phyloP scores from a whole-genome alignment of 2,888 invertebrate species.

The Drosophila rubida region DNA sequence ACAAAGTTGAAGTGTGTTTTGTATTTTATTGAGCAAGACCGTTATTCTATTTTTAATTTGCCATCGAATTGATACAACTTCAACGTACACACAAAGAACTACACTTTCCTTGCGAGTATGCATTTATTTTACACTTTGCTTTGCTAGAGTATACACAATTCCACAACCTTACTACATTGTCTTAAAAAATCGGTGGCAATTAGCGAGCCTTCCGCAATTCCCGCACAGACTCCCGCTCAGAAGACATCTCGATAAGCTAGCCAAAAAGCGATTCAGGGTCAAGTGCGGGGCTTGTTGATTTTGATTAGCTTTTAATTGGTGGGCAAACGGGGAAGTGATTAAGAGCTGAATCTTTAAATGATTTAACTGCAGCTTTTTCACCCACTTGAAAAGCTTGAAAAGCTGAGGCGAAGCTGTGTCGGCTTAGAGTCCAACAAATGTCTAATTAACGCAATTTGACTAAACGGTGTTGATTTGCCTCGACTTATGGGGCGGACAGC shows the following conservation, averaged over 20 bases:
- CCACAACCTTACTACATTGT: neutral
- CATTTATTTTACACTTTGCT: no score
- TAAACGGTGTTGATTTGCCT: constrained; percentile 36
- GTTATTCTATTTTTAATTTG: no score
- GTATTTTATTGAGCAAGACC: no score
- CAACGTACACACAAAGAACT: no score
- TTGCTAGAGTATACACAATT: neutral
- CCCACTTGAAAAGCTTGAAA: constrained; percentile 13
- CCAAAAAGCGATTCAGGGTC: constrained; percentile 24
- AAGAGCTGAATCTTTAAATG: constrained; percentile 3
- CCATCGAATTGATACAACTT: no score
- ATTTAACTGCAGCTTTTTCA: constrained; percentile 25
- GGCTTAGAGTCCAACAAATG: neutral
- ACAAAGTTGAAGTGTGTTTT: neutral
- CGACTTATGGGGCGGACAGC: constrained; percentile 40
- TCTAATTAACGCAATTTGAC: constrained; percentile 43
- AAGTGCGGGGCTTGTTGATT: constrained; percentile 6
- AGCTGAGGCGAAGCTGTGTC: constrained; percentile 18
- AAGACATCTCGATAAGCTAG: neutral
- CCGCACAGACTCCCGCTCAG: neutral
- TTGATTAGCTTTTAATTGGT: constrained; percentile 49
- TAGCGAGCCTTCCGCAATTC: neutral
- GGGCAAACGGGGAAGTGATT: constrained; percentile 11
- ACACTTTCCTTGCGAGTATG: no score
- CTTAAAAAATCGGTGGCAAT: neutral